A percentile compares a stretch with the other conserved stretches of the same genome.
Conservation (phyloP, 1,140 invertebrate genomes). For the Leguminivora glycinivorella region DNA sequence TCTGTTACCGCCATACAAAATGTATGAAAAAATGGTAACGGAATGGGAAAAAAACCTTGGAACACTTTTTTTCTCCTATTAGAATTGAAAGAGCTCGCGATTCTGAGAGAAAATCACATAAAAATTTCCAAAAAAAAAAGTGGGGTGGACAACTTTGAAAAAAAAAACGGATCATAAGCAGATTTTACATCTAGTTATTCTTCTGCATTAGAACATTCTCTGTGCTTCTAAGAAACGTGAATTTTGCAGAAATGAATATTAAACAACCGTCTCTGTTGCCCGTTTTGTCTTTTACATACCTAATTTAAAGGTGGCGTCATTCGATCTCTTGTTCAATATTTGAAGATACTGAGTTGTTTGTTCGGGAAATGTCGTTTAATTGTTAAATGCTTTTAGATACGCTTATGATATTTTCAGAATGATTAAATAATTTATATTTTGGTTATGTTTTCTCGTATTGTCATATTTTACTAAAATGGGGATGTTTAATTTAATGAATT, state of each 20-base stretch:
- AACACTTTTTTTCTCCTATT: too few species aligned
- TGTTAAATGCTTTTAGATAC: background rate
- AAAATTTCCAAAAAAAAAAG: too few species aligned
- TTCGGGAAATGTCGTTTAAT: background rate
- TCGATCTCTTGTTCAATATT: background rate
- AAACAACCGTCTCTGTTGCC: background rate
- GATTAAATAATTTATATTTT: background rate
- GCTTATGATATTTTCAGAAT: background rate
- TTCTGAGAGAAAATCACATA: background rate
- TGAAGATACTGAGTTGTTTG: background rate
- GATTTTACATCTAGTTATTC: background rate
- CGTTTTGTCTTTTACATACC: background rate
- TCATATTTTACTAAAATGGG: too few species aligned
- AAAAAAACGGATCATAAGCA: too few species aligned
- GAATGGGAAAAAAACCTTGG: too few species aligned
- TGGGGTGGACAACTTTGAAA: too few species aligned
- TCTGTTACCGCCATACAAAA: too few species aligned
- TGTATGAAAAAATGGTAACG: too few species aligned
- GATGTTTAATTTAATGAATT: too few species aligned
- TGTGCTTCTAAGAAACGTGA: background rate
- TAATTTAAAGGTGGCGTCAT: conserved; percentile 5
- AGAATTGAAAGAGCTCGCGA: too few species aligned
- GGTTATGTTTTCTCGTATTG: too few species aligned
- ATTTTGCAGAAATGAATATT: conserved; percentile 7
- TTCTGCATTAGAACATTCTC: background rate